Percentiles rank a stretch among this genome's conserved stretches.
Conservation (phyloP, 2,888 invertebrate genomes). For the Scelioninae gen. 1 region DNA sequence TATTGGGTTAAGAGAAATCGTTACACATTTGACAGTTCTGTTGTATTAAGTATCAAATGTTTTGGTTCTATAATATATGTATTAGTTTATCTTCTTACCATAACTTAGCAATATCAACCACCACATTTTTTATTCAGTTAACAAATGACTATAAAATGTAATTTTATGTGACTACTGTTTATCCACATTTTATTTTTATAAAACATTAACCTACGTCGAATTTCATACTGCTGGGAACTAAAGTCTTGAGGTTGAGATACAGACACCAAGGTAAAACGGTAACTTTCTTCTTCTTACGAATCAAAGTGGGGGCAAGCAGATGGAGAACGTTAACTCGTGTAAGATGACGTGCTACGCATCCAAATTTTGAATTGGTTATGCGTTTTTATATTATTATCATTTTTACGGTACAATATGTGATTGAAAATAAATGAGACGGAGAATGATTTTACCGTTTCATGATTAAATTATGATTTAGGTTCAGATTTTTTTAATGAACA, state of each 20-base stretch:
- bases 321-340: conserved; percentile 73
- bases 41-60: neutral
- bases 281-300: conserved; percentile 78
- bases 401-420: too few species aligned
- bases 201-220: conserved; percentile 63
- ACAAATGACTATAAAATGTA: neutral
- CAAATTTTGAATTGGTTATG: neutral
- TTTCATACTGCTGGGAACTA: conserved; percentile 70
- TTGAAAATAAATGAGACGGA: too few species aligned
- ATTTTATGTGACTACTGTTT: conserved; percentile 2
- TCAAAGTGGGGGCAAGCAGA: conserved; percentile 65
- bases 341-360: conserved; percentile 11
- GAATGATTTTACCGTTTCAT: too few species aligned
- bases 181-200: conserved; percentile 32
- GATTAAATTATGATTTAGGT: too few species aligned
- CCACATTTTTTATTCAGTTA: conserved; percentile 72
- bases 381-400: neutral
- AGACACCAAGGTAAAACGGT: conserved; percentile 72
- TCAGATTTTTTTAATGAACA: too few species aligned
- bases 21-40: too few species aligned
- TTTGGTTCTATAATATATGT: neutral
- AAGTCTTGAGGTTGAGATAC: conserved; percentile 61
- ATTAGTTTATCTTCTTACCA: conserved; percentile 71
- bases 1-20: too few species aligned
- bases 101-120: conserved; percentile 75